Conservation (phyloP, 2,888 invertebrate genomes). For the Cephus nigrinus region DNA sequence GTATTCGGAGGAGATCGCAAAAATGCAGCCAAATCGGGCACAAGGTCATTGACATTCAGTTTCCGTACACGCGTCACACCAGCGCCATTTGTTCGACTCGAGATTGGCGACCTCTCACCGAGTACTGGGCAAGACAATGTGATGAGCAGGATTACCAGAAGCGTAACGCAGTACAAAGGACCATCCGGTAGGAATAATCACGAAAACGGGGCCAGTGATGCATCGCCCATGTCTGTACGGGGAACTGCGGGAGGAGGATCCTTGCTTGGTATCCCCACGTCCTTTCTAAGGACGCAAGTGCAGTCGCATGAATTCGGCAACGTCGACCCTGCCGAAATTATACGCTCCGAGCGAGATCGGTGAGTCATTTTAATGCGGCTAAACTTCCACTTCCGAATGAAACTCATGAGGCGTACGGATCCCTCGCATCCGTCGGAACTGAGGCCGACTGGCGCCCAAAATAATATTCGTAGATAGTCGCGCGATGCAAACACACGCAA, state of each 20-base stretch:
- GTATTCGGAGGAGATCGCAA: conserved; percentile 5
- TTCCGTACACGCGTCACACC: conserved; percentile 29
- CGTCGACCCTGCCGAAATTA: no score
- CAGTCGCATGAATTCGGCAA: no score
- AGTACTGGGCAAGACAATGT: no score
- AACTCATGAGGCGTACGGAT: conserved; percentile 34
- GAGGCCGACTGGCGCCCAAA: conserved; percentile 55
- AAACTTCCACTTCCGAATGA: conserved; percentile 59
- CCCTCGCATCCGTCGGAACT: conserved; percentile 50
- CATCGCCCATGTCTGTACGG: no score
- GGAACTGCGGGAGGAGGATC: no score
- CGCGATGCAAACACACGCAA: no score
- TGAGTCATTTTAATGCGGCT: conserved; percentile 45
- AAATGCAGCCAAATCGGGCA: conserved; percentile 29
- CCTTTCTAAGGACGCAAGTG: no score
- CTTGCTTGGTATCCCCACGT: no score
- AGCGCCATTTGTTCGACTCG: conserved; percentile 24
- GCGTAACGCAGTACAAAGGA: no score
- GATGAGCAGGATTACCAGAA: no score
- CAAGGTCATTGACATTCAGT: conserved; percentile 43
- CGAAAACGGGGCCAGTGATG: no score
- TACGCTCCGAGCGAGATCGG: conserved; percentile 7
- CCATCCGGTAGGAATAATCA: no score
- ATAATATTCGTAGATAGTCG: conserved; percentile 34
- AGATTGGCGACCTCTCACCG: background rate